Percentiles rank a stretch among this genome's conserved stretches.
These are phyloP conservation scores for Hydrophis major DNA, from an alignment of 2,797 vertebrate species.

Conservation along the genomic window DNA sequence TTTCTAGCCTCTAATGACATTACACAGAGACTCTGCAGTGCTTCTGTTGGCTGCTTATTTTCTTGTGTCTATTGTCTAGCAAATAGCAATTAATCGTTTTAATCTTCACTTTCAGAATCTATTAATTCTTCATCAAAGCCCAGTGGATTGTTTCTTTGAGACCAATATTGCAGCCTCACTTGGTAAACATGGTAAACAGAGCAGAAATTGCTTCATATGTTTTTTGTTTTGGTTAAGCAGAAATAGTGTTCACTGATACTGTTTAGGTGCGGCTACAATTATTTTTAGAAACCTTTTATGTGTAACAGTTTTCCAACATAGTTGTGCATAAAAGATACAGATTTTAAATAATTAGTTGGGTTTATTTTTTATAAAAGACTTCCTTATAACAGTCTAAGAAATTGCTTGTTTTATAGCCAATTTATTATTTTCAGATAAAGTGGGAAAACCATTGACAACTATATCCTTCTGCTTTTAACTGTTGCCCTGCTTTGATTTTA, in stretches of 20 bases:
- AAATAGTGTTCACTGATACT: slow-evolving; percentile 34
- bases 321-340: not conserved
- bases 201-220: not conserved
- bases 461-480: not conserved
- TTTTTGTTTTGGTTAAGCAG: slow-evolving; percentile 39
- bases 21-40: not conserved
- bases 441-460: not conserved
- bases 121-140: slow-evolving; percentile 45
- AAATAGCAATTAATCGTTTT: not conserved
- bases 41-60: slow-evolving; percentile 21
- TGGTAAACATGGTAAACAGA: slow-evolving; percentile 16
- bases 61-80: not conserved
- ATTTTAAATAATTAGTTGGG: not conserved
- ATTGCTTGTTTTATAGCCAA: not conserved
- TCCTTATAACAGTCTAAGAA: not conserved
- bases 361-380: not conserved
- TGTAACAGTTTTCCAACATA: not conserved
- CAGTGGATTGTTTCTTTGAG: slow-evolving; percentile 13
- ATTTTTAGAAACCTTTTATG: slow-evolving; percentile 12
- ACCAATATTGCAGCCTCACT: slow-evolving; percentile 36
- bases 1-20: not conserved
- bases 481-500: not conserved
- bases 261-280: slow-evolving; percentile 14
- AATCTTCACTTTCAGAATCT: slow-evolving; percentile 9
- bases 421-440: not conserved